These are phyloP conservation scores for Coregonus ussuriensis DNA, from an alignment of 2,797 vertebrate genomes.

Conservation along the genomic window DNA sequence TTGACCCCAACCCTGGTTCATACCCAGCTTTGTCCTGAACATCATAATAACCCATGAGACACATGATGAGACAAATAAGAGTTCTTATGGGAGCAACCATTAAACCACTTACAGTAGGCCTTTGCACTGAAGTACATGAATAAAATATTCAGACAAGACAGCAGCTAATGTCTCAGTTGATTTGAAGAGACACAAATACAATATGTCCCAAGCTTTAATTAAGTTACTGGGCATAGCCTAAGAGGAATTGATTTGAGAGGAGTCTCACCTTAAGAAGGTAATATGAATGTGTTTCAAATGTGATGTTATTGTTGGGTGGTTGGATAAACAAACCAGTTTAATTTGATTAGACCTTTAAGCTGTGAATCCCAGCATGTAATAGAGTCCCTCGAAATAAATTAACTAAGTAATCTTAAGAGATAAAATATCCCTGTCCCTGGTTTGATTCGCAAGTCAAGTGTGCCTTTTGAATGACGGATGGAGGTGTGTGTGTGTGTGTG, in stretches of 20 bases:
- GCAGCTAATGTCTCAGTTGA: background rate
- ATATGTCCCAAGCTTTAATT: background rate
- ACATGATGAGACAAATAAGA: background rate
- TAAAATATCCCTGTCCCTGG: background rate
- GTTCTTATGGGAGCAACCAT: background rate
- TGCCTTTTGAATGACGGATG: background rate
- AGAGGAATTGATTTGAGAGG: background rate
- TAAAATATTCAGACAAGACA: background rate
- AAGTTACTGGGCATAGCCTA: background rate
- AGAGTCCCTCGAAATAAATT: background rate
- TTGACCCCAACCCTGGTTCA: background rate
- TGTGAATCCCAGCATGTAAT: background rate
- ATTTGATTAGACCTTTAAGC: background rate
- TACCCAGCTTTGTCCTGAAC: background rate
- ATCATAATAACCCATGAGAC: background rate
- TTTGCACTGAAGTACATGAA: background rate
- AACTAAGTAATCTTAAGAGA: background rate
- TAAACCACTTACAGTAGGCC: background rate
- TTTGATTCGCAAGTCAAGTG: background rate
- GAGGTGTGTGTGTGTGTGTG: background rate
- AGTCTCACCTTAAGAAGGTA: background rate
- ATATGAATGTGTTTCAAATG: background rate
- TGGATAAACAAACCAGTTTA: background rate
- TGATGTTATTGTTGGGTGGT: background rate
- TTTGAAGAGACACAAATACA: slow-evolving; percentile 1